Evolutionary conservation across 2,113 vertebrate species (phyloP).

Genomic region (Probosciger aterrimus): DNA sequence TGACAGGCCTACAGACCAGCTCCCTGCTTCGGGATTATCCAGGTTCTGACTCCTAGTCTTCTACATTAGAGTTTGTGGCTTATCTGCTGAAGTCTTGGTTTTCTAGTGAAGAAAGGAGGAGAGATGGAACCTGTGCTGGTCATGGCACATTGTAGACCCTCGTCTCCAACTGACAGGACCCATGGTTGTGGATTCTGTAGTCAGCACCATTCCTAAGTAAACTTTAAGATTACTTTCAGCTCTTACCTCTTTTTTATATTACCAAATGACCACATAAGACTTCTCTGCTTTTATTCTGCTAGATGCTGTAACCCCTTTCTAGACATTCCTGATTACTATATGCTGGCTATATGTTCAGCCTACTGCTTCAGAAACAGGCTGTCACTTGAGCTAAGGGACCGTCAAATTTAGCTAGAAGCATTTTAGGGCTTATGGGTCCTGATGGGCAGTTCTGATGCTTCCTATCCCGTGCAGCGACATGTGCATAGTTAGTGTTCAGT

Average conservation of each 20-base stretch:
- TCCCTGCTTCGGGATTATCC: not conserved
- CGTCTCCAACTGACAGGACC: not conserved
- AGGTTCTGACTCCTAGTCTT: not conserved
- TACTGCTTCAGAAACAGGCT: not conserved
- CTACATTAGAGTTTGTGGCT: not conserved
- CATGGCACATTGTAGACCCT: not conserved
- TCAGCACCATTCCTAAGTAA: not conserved
- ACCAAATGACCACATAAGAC: not conserved
- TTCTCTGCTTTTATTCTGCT: not conserved
- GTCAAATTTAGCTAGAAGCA: not conserved
- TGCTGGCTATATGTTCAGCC: not conserved
- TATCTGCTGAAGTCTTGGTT: not conserved
- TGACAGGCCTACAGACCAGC: not conserved
- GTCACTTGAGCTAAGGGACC: not conserved
- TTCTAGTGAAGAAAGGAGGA: not conserved
- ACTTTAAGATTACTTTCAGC: not conserved
- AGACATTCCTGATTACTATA: not conserved
- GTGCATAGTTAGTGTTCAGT: not conserved
- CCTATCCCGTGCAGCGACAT: not conserved
- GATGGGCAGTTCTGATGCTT: not conserved
- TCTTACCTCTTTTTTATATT: not conserved
- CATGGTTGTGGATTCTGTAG: not conserved
- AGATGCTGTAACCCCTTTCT: not conserved
- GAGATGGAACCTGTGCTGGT: not conserved
- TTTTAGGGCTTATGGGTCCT: not conserved